These are phyloP conservation scores for Drosophila sordidula DNA, from an alignment of 2,888 invertebrate species.

Conservation along the genomic window DNA sequence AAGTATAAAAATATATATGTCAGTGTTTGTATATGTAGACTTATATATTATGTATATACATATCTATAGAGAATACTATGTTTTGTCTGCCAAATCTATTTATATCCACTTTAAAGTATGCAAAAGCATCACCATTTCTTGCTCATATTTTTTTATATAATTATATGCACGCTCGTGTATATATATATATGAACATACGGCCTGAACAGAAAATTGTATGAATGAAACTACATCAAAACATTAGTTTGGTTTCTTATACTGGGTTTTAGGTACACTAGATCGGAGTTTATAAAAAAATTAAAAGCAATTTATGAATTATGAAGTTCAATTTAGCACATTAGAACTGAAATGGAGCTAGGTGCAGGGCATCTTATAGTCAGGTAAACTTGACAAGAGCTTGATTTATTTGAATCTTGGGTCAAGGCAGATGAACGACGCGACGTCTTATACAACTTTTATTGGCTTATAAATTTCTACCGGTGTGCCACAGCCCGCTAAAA, in stretches of 20 bases:
- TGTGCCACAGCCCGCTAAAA: not conserved
- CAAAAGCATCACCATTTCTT: constrained; percentile 56
- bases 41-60: constrained; percentile 2
- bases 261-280: no score
- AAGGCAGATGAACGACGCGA: no score
- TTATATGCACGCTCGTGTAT: not conserved
- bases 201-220: not conserved
- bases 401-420: not conserved
- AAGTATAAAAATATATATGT: constrained; percentile 8
- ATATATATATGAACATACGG: not conserved
- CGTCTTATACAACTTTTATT: not conserved
- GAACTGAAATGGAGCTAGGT: no score
- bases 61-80: constrained; percentile 12
- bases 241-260: no score
- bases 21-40: not conserved
- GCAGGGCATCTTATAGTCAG: no score
- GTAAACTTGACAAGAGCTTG: no score
- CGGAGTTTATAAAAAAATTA: no score
- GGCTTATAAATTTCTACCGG: constrained; percentile 2
- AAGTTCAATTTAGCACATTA: no score
- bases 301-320: no score
- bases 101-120: constrained; percentile 38
- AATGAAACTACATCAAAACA: not conserved
- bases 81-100: constrained; percentile 50
- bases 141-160: constrained; percentile 9